Base-by-base conservation (phyloP, 2,113 vertebrate species). In the Ameiurus melas region DNA sequence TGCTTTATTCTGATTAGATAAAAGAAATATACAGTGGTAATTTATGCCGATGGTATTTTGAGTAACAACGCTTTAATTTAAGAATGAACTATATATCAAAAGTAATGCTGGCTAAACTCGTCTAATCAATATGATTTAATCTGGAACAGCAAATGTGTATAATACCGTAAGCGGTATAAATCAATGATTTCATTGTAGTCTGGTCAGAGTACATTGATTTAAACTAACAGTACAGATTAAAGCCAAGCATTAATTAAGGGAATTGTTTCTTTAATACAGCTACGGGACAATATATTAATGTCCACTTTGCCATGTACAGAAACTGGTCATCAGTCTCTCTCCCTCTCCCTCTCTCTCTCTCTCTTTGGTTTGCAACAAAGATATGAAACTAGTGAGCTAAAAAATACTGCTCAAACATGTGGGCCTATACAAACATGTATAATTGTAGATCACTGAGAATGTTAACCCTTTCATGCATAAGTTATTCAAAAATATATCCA, bases 61-160 rank as follows among this genome's bases (percentile, higher is more conserved):
- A 85, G 82, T 80, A 92, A 86, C 84, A 89, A 89, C 60, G 51
- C 19, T 83, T 91, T 89, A 80, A 91, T 89, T 89, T 87, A 85
- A 91, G 43, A 79, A 85, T 62, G 53, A 88, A 86, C 90, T n/a
- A 89, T 86, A 89, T 55, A 90, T 92, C 85, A 86, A 88, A 83
- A 78, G 64, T 85, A 39, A 71, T 60, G 73, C 70, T 47, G 73
- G 82, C 71, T 70, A 84, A 91, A 89, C 82, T 27, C 47, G 84
- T 91, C 91, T 68, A 89, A 92, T 93, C 89, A 90, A 90, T 90
- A 90, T 88, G 83, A 92, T 90, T 90, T 89, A 91, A 91, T 90
- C 91, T 81, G 78, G 70, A 85, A 86, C 83, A 68, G 86, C 55
- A 66, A 88, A 81, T 89, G 89, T 82, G 88, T 90, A 92, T 91